phyloP scores from a whole-genome alignment of 2,888 invertebrate genomes.

The Sympetrum striolatum region DNA sequence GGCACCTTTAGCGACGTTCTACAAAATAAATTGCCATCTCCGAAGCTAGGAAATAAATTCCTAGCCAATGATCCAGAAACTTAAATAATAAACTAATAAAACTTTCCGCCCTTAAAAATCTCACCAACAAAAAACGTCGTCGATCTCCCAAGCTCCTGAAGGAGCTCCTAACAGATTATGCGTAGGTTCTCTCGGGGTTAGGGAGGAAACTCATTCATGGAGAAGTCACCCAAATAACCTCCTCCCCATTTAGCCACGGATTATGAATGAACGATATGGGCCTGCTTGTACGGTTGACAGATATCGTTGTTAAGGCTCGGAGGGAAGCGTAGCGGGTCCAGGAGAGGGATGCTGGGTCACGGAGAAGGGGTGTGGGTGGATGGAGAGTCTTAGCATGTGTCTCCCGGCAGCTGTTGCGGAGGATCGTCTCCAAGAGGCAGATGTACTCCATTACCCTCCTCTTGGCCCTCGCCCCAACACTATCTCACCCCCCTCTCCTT shows the following conservation, averaged over 20 bases:
- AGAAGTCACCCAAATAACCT: background rate
- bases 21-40: too few species aligned
- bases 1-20: too few species aligned
- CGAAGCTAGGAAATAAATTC: too few species aligned
- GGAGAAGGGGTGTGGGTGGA: background rate
- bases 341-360: background rate
- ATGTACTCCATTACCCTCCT: background rate
- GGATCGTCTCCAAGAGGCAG: background rate
- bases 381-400: background rate
- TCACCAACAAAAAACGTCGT: too few species aligned
- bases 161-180: too few species aligned
- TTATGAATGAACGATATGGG: background rate
- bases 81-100: too few species aligned
- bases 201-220: background rate
- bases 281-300: background rate
- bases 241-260: background rate
- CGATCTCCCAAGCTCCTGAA: too few species aligned
- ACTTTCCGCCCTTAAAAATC: too few species aligned
- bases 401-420: background rate
- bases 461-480: background rate
- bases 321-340: background rate
- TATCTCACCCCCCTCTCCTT: background rate
- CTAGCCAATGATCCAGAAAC: too few species aligned
- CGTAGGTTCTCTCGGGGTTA: background rate
- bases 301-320: background rate